Evolutionary conservation across 2,113 vertebrate species (phyloP), one percentile per base, ranked within the genome.

Genomic region (Corvus cornix): DNA sequence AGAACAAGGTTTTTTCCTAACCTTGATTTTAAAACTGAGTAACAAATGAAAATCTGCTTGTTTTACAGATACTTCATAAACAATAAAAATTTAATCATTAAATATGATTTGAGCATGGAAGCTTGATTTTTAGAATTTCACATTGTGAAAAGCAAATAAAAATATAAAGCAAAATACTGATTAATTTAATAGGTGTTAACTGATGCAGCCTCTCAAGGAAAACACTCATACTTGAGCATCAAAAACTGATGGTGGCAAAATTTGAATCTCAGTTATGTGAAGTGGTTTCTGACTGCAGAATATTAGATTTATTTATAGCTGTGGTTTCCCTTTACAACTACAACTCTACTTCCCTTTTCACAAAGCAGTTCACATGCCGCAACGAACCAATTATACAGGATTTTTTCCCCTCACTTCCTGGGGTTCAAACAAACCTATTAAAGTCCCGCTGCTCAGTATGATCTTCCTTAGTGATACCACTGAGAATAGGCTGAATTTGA

Each of bases 401-500:
- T 96, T 93, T 92, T 86, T 85, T 86, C 19, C 24, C 63, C 82
- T 80, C 79, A 94, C 96, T 95, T 97, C 94, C 95, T 96, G 81
- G 93, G 91, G 84, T 96, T 97, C 89, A 96, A 97, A 95, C 72
- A 97, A 95, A 96, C 93, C 97, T 96, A 95, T 97, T 94, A 95
- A 97, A 98, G 94, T 89, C 91, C 82, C 37, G 84, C 89, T 97
- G 90, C 94, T 97, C 93, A 93, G 53, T 93, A 93, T 93, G 92
- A 96, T 96, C 86, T 94, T 96, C 93, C 91, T 96, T 93, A 97
- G 93, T 52, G 89, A 97, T 91, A 95, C 75, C 74, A 96, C 68
- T 95, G 96, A 97, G 89, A 96, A 97, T 93, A 97, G 90, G 82
- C 69, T 92, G 92, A 97, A 97, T 91, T 63, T 84, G 64, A 97